These are phyloP conservation scores for Spodoptera littoralis DNA, from an alignment of 2,888 invertebrate species.

Conservation along the genomic window DNA sequence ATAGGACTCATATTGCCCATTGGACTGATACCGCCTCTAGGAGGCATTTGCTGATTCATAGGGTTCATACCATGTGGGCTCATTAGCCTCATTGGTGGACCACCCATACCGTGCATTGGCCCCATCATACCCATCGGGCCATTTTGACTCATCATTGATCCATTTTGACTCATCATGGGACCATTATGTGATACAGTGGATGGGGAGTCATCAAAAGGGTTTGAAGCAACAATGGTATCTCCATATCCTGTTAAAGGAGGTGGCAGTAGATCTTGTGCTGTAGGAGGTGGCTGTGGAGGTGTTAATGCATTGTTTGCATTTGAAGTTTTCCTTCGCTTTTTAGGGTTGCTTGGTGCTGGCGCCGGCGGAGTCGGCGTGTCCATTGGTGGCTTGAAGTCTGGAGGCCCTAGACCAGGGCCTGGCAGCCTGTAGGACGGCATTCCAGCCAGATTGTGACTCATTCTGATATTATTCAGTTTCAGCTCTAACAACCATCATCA, in stretches of 20 bases:
- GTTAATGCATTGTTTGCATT: constrained; percentile 91
- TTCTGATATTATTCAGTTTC: constrained; percentile 82
- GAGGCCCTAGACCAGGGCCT: constrained; percentile 91
- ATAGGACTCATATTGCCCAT: constrained; percentile 93
- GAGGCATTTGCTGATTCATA: constrained; percentile 90
- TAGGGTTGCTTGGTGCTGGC: constrained; percentile 94
- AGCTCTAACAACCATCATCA: constrained; percentile 81
- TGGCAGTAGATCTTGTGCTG: constrained; percentile 93
- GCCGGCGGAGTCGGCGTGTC: constrained; percentile 92
- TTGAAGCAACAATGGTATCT: constrained; percentile 97
- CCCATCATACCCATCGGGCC: constrained; percentile 91
- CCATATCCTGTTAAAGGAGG: constrained; percentile 97
- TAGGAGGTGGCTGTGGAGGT: constrained; percentile 91
- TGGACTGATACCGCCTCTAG: constrained; percentile 90
- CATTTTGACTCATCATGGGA: constrained; percentile 90
- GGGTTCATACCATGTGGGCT: constrained; percentile 90
- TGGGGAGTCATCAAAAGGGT: constrained; percentile 98
- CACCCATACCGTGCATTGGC: constrained; percentile 90
- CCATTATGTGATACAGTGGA: constrained; percentile 89
- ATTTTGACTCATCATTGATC: constrained; percentile 91
- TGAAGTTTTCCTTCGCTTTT: constrained; percentile 95
- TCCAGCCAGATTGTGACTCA: constrained; percentile 95
- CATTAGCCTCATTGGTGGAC: constrained; percentile 91
- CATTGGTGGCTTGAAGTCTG: constrained; percentile 92
- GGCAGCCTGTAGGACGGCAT: constrained; percentile 94